Evolutionary conservation across 2,888 invertebrate genomes (phyloP), one percentile per base, ranked within the genome.

Genomic region (Cecidostiba fungosa): DNA sequence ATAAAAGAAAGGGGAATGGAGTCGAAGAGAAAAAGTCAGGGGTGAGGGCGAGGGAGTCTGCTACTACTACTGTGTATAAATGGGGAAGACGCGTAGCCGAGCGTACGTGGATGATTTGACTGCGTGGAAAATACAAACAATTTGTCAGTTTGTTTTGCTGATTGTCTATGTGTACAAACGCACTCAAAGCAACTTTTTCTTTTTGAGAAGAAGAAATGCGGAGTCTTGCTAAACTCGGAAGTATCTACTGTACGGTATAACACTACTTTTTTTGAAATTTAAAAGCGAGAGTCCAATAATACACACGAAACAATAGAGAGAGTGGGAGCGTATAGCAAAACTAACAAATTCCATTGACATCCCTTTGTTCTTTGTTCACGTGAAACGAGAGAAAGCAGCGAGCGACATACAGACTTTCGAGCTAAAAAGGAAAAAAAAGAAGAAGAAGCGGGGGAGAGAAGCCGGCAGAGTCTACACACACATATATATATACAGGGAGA

Each of bases 21-120:
- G 89, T 88, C 88, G 89, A 88, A 89, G 87, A 89, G 88, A 85
- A 89, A 88, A 87, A 86, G 88, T 88, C 87, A 87, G 87, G 88
- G 85, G 89, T 89, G 88, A 88, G 89, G 88, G 89, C n/a, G 66
- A 77, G 36, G 23, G 78, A 74, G 66, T 43, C 66, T 29, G 86
- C 16, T 16, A 23, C 6, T 6, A 23, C 12, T 39, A 3, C 16
- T 39, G 39, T 39, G 36, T 32, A n/a, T 70, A 29, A 6, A 2
- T 2, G 39, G 50, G 39, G 78, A 77, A 74, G 73, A 82, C 77
- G 73, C 74, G 62, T 69, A 79, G 47, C 47, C 12, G 47, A 80
- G 54, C 29, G 72, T 43, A 83, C 79, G 73, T 54, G n/a, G 32
- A 80, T 47, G 32, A 80, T 47, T 77, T 26, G 79, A 84, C 78